Percentiles rank a stretch among this genome's conserved stretches.
Evolutionary conservation across 2,888 invertebrate genomes (phyloP).

Genomic region (Lasius fuliginosus): DNA sequence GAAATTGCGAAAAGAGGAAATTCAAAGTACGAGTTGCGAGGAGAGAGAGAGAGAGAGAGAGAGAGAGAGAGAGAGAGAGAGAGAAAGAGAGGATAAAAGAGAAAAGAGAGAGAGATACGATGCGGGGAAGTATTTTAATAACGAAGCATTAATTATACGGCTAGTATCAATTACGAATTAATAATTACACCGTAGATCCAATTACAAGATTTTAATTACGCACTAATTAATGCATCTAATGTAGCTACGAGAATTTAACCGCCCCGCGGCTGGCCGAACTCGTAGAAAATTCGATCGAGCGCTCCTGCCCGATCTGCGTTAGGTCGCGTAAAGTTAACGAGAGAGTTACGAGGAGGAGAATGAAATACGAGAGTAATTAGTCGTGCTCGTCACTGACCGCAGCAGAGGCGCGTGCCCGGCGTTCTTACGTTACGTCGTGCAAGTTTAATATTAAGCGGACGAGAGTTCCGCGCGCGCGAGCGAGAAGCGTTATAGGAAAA

Average conservation of each 20-base stretch:
- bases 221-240: slow-evolving; percentile 54
- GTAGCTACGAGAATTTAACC: slow-evolving; percentile 40
- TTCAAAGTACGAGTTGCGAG: neutral
- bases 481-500: slow-evolving; percentile 13
- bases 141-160: slow-evolving; percentile 43
- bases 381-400: slow-evolving; percentile 55
- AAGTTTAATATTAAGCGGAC: slow-evolving; percentile 57
- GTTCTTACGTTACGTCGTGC: slow-evolving; percentile 38
- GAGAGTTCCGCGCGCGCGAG: slow-evolving; percentile 7
- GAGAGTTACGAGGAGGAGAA: slow-evolving; percentile 34
- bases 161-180: slow-evolving; percentile 43
- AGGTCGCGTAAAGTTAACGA: slow-evolving; percentile 23
- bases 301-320: slow-evolving; percentile 23
- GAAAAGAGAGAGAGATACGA: neutral
- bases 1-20: slow-evolving; percentile 38
- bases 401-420: slow-evolving; percentile 22
- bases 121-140: neutral
- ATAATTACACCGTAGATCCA: slow-evolving; percentile 51
- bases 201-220: slow-evolving; percentile 51
- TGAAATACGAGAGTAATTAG: slow-evolving; percentile 53
- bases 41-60: neutral
- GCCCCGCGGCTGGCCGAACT: slow-evolving; percentile 26
- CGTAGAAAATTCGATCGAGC: slow-evolving; percentile 46
- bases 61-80: neutral
- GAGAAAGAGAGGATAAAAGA: neutral